Evolutionary conservation across 2,888 invertebrate species (phyloP), one percentile per base, ranked within the genome.

Genomic region (Gandaritis pyraliata): DNA sequence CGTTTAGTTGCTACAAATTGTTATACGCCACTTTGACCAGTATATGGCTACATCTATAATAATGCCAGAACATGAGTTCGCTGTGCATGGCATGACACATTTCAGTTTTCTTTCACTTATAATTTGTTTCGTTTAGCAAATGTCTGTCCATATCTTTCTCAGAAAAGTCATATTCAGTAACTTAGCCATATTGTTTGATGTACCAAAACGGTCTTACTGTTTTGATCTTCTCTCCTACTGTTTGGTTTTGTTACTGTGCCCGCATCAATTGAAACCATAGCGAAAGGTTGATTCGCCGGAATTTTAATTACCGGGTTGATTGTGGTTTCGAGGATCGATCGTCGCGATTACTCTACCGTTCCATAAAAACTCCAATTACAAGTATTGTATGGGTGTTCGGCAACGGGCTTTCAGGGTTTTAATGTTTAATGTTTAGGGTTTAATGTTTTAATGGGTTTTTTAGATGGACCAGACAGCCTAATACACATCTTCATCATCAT

Each of bases 251-350:
- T 61, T 39, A 55, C 39, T 59, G 61, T 61, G 67, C 82, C 81
- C 82, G 79, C 78, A 82, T 83, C 69, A 71, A 73, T 69, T 69
- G 63, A 59, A 62, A 67, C 73, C 73, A 73, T 69, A 70, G 68
- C 73, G 71, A 73, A 81, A 76, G 68, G 67, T 71, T 70, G 70
- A 76, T 76, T 74, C 68, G 66, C 65, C 63, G 75, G 80, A 80
- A 81, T 82, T 82, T 80, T 81, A 81, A 80, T 80, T 75, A 80
- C 74, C 58, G 69, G 66, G 68, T 73, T 74, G 71, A 70, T 66
- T 66, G 62, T 53, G 57, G 58, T 50, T n/a, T 39, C 38, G 45
- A 18, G 51, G 36, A 58, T 64, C 59, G 59, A 63, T 58, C 30
- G 58, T n/a, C 13, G 38, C 57, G 15, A 61, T 58, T 55, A 61